Evolutionary conservation across 2,797 vertebrate genomes (phyloP).

Genomic region (Moxostoma hubbsi): DNA sequence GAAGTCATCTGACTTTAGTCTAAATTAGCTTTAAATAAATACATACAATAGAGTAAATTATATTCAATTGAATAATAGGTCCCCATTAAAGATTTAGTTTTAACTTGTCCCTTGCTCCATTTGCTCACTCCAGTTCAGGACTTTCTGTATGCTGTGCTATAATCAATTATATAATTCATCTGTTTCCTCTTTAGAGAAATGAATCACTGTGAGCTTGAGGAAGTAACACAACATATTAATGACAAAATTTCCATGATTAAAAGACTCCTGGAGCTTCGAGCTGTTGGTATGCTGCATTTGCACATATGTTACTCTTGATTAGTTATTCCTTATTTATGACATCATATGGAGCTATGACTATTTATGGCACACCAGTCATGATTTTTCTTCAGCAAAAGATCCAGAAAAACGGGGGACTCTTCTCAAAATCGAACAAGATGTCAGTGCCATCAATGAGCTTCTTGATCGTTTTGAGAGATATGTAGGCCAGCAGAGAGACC

Average conservation of each 20-base stretch:
- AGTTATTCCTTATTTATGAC: neutral
- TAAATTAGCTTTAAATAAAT: too few relatives aligned
- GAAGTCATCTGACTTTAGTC: too few relatives aligned
- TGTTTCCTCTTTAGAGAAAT: constrained; percentile 47
- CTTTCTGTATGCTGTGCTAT: neutral
- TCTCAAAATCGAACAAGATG: constrained; percentile 58
- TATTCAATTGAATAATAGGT: too few relatives aligned
- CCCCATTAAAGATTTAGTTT: too few relatives aligned
- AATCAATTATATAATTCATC: neutral
- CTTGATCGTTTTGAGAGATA: constrained; percentile 61
- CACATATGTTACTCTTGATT: neutral
- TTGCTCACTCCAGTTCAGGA: neutral
- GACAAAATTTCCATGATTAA: constrained; percentile 60
- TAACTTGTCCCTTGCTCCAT: neutral
- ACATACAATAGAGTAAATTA: too few relatives aligned
- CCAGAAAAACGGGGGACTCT: constrained; percentile 58
- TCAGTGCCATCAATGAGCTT: constrained; percentile 54
- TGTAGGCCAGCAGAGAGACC: constrained; percentile 52
- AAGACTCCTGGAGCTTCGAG: constrained; percentile 60
- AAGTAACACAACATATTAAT: constrained; percentile 59
- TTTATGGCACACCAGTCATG: neutral
- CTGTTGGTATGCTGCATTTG: constrained; percentile 52
- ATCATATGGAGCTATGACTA: neutral
- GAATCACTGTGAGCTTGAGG: constrained; percentile 62
- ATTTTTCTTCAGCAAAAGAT: constrained; percentile 55